Evolutionary conservation across 2,113 vertebrate species (phyloP).

Genomic region (Mesembrinibis cayennensis): DNA sequence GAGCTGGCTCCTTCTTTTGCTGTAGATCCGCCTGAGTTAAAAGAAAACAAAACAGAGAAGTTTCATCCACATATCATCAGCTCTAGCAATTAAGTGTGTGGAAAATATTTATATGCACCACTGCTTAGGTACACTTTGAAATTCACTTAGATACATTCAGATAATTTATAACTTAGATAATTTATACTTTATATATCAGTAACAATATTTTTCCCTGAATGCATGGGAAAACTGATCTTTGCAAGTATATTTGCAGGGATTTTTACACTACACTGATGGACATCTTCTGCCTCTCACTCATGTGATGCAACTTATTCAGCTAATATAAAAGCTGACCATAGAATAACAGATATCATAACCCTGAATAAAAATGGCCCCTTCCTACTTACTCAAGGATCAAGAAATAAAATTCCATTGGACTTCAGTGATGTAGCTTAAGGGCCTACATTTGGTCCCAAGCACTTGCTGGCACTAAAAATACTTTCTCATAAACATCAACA

Average conservation of each 20-base stretch:
- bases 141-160: background rate
- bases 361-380: background rate
- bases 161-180: background rate
- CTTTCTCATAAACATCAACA: background rate
- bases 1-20: conserved; percentile 87
- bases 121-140: background rate
- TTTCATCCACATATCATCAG: background rate
- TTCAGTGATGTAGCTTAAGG: background rate
- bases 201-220: background rate
- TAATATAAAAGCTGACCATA: background rate
- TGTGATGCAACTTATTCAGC: background rate
- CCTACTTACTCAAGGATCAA: background rate
- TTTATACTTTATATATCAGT: background rate
- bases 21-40: conserved; percentile 81
- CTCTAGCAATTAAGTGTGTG: background rate
- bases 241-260: background rate
- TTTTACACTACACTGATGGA: background rate
- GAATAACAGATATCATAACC: background rate
- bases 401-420: background rate
- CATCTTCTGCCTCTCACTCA: background rate
- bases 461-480: background rate
- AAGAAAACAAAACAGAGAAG: background rate
- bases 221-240: background rate
- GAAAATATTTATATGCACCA: background rate
- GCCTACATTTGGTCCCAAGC: background rate